Base-by-base conservation (phyloP, 2,888 invertebrate species). In the Plagodis dolabraria region DNA sequence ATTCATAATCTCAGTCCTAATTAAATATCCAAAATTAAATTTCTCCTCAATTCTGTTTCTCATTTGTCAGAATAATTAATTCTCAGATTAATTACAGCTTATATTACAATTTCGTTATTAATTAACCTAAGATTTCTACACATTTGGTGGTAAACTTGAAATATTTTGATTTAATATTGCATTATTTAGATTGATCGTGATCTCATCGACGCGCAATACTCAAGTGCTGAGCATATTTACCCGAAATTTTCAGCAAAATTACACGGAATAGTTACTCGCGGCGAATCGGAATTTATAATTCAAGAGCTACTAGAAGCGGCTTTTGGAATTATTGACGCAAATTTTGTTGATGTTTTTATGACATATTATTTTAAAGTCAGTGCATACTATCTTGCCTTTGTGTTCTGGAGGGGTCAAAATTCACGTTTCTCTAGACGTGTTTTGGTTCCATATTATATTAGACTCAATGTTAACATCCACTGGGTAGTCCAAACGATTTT, bases 151-250 rank as follows among this genome's bases (percentile, higher is more conserved):
- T 33, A 22, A 40, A 10, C 10, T 10, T 5, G 10, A 12, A 43
- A 43, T 43, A 12, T 43, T 22, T 12, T 12, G 42, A 35, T 47
- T 76, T 78, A 82, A 80, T 79, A 74, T 74, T 70, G 74, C 69
- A 68, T 74, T 81, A 85, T 80, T 77, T 76, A 77, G 68, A 8
- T 10, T 10, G 10, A 10, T 40, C 5, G 10, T 8, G 10, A 69
- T 22, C 63, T 62, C 64, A 63, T 74, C 64, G 71, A 71, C 71
- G 75, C 67, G 74, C 69, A 57, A 49, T 47, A 62, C 67, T 80
- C 65, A 68, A 82, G 80, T 74, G 77, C 63, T 83, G 50, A 60
- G 72, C 75, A 79, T 77, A 81, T 80, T 82, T 82, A 75, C 65
- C 56, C 64, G 65, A 70, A 74, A 71, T 71, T 74, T 73, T 68